Conservation (phyloP, 2,113 vertebrate genomes). For the Manacus vitellinus region DNA sequence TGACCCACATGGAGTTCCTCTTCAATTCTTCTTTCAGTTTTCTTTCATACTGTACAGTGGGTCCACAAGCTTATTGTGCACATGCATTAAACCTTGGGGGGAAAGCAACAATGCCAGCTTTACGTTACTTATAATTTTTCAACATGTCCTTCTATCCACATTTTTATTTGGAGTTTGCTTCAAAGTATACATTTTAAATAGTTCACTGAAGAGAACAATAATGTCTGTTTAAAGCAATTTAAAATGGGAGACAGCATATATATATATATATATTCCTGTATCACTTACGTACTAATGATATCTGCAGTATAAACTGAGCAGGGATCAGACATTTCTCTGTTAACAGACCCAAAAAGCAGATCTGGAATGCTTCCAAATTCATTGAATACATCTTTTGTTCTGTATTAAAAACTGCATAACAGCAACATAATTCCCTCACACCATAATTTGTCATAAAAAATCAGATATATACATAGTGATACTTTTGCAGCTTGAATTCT, state of each 20-base stretch:
- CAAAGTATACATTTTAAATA: neutral
- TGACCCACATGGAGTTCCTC: slow-evolving; percentile 67
- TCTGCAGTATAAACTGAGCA: neutral
- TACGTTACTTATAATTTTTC: slow-evolving; percentile 50
- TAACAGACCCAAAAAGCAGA: neutral
- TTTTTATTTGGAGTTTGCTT: slow-evolving; percentile 17
- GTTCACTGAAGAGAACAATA: neutral
- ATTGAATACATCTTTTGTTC: neutral
- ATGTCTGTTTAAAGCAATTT: neutral
- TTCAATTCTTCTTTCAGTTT: slow-evolving; percentile 74
- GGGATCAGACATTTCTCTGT: neutral
- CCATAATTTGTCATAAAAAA: neutral
- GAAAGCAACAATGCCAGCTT: slow-evolving; percentile 71
- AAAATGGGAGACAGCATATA: neutral
- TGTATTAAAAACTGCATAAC: neutral
- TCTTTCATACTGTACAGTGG: slow-evolving; percentile 86
- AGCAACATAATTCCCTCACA: neutral
- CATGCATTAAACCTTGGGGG: slow-evolving; percentile 84
- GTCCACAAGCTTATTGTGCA: slow-evolving; percentile 87
- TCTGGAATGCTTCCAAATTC: neutral
- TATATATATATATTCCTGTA: neutral
- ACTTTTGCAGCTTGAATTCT: neutral
- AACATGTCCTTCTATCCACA: neutral
- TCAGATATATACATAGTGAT: neutral
- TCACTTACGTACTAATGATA: neutral